These are phyloP conservation scores for Cybosia mesomella DNA, from an alignment of 2,888 invertebrate species.

Conservation along the genomic window DNA sequence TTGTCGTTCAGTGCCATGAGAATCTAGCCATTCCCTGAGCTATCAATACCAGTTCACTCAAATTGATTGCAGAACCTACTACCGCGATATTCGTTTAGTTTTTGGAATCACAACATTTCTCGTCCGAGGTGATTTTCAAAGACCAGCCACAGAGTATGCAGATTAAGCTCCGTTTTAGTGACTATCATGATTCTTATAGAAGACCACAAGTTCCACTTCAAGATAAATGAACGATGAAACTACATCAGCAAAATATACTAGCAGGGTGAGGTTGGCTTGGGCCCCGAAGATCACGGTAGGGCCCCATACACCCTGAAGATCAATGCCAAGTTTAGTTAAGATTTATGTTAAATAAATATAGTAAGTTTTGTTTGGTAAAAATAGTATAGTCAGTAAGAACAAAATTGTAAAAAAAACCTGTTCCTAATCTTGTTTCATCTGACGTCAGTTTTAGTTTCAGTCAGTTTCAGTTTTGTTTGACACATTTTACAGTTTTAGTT, in stretches of 20 bases:
- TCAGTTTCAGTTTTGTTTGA: too few species aligned
- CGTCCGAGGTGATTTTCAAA: slow-evolving; percentile 21
- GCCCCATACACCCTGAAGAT: too few species aligned
- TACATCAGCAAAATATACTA: too few species aligned
- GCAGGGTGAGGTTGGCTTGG: too few species aligned
- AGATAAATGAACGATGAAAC: background rate
- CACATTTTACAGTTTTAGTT: background rate
- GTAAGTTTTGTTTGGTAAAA: too few species aligned
- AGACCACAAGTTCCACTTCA: background rate
- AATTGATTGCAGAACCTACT: slow-evolving; percentile 43
- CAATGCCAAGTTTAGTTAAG: too few species aligned
- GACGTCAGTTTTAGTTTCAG: too few species aligned
- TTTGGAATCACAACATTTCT: slow-evolving; percentile 35
- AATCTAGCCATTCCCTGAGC: slow-evolving; percentile 42
- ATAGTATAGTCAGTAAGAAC: too few species aligned
- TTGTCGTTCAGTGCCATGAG: slow-evolving; percentile 45
- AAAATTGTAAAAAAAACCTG: too few species aligned
- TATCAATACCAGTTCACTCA: slow-evolving; percentile 35
- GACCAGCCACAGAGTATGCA: background rate
- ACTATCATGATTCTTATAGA: background rate
- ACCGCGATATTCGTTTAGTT: slow-evolving; percentile 38
- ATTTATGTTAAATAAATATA: too few species aligned
- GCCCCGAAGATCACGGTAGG: too few species aligned
- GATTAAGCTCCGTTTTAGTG: background rate
- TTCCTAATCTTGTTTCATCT: too few species aligned